Evolutionary conservation across 2,888 invertebrate species (phyloP).

Genomic region (Blastobasis lacticolella): DNA sequence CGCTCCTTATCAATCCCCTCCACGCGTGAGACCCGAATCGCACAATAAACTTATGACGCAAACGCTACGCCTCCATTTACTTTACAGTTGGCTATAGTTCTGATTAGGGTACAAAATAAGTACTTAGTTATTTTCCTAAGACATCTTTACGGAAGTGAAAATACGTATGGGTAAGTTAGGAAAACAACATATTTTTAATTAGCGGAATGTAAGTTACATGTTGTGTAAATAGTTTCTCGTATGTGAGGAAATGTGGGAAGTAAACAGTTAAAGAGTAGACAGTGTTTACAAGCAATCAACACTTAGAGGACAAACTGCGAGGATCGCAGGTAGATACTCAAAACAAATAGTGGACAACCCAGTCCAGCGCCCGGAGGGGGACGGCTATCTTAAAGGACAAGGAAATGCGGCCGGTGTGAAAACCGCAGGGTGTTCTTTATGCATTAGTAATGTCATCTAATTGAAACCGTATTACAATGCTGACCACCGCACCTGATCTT

Average conservation of each 20-base stretch:
- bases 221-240: too few relatives aligned
- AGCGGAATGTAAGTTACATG: too few relatives aligned
- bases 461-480: slow-evolving; percentile 59
- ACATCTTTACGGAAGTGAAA: too few relatives aligned
- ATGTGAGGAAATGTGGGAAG: slow-evolving; percentile 19
- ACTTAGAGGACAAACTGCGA: slow-evolving; percentile 65
- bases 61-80: slow-evolving; percentile 11
- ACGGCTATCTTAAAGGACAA: slow-evolving; percentile 63
- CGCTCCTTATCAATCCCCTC: slow-evolving; percentile 72
- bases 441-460: slow-evolving; percentile 65
- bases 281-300: slow-evolving; percentile 70
- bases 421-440: slow-evolving; percentile 60
- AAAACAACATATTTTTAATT: too few relatives aligned
- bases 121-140: too few relatives aligned
- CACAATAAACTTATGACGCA: slow-evolving; percentile 69
- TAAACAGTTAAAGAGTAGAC: slow-evolving; percentile 48
- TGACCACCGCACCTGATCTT: slow-evolving; percentile 45
- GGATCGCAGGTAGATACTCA: slow-evolving; percentile 56
- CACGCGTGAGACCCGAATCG: slow-evolving; percentile 61
- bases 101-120: too few relatives aligned
- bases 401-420: slow-evolving; percentile 50
- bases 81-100: neutral
- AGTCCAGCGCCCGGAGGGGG: slow-evolving; percentile 47
- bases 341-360: slow-evolving; percentile 59
- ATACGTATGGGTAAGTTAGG: too few relatives aligned